These are phyloP conservation scores for Acromyrmex charruanus DNA, from an alignment of 1,140 invertebrate genomes.

Conservation along the genomic window DNA sequence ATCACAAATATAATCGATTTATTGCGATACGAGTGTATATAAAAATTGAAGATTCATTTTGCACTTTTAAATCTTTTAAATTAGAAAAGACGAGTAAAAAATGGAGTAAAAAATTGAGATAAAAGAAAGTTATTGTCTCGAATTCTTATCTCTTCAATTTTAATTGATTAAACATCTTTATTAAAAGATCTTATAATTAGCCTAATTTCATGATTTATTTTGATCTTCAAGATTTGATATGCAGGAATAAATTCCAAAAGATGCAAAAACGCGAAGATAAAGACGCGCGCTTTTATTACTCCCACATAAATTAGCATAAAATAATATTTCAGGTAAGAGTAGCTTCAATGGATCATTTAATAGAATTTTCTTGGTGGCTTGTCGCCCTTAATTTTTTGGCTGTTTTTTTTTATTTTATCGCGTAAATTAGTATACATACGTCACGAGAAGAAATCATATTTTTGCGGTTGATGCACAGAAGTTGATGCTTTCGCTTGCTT, in stretches of 20 bases:
- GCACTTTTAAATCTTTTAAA: background rate
- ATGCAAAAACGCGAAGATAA: background rate
- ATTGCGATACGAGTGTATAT: background rate
- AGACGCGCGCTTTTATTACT: background rate
- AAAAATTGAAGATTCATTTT: constrained; percentile 22
- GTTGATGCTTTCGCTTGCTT: background rate
- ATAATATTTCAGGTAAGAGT: background rate
- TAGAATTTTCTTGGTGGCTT: background rate
- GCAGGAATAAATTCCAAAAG: background rate
- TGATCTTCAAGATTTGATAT: background rate
- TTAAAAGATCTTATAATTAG: background rate
- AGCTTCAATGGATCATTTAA: background rate
- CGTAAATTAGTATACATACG: no score
- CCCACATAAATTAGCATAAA: constrained; percentile 36
- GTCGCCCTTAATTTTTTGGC: background rate
- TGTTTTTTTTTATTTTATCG: background rate
- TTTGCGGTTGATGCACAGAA: background rate
- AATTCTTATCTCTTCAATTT: background rate
- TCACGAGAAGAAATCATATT: background rate
- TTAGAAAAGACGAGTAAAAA: background rate
- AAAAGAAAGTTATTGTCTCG: background rate
- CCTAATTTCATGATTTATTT: background rate
- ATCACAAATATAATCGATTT: background rate
- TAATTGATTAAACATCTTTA: constrained; percentile 27
- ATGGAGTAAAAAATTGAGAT: background rate